Conservation (phyloP, 2,797 vertebrate genomes). For the Cuculus canorus region DNA sequence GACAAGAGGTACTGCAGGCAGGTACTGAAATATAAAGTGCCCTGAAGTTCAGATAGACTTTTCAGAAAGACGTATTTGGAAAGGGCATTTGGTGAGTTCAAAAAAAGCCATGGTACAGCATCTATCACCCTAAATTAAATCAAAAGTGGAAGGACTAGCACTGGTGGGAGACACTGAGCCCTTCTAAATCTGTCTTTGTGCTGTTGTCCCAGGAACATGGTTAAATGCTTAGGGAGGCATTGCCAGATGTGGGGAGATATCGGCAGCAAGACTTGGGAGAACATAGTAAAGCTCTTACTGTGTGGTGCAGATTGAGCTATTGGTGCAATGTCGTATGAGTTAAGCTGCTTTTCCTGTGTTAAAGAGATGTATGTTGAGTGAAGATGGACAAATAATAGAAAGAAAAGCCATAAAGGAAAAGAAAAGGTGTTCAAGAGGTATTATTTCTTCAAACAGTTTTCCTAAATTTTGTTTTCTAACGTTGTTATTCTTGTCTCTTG, state of each 20-base stretch:
- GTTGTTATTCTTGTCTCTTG: not conserved
- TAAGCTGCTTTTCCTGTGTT: not conserved
- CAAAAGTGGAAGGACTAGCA: not conserved
- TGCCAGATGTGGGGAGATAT: not conserved
- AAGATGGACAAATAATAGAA: not conserved
- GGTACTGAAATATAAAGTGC: not conserved
- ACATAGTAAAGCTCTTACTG: fast-evolving
- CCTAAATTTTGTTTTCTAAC: not conserved
- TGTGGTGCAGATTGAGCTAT: not conserved
- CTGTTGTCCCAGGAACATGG: not conserved
- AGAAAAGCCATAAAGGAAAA: not conserved
- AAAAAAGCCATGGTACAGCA: not conserved
- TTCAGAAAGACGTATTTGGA: not conserved
- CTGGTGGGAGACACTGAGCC: not conserved
- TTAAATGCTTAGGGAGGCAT: not conserved
- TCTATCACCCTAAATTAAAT: constrained; percentile 28
- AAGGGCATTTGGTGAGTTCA: constrained; percentile 11
- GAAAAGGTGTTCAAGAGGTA: not conserved
- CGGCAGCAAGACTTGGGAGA: not conserved
- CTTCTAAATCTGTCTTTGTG: not conserved
- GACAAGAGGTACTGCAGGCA: not conserved
- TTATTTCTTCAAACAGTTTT: not conserved
- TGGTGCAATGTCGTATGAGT: not conserved
- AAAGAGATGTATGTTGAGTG: not conserved
- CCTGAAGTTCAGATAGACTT: constrained; percentile 41